These are phyloP conservation scores for Nasonia oneida DNA, from an alignment of 2,888 invertebrate species.

Conservation along the genomic window DNA sequence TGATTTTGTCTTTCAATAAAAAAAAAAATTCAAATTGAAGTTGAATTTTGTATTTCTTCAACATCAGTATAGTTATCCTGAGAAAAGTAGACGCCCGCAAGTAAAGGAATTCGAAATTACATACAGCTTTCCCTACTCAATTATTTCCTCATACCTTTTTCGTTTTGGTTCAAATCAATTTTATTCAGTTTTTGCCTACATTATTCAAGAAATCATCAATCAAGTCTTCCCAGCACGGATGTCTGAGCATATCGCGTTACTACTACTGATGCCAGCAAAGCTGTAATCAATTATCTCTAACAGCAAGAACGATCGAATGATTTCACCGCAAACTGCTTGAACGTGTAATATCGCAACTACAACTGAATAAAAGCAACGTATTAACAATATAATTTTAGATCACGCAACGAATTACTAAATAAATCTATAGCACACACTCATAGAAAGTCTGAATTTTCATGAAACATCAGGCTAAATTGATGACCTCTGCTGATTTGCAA, in stretches of 20 bases:
- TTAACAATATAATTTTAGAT: no score
- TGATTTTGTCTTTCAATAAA: conserved; percentile 57
- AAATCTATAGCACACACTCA: neutral
- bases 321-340: no score
- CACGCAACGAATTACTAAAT: no score
- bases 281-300: neutral
- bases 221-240: neutral
- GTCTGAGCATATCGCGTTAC: conserved; percentile 9
- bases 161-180: no score
- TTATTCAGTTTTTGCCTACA: no score
- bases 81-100: no score
- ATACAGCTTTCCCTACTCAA: no score
- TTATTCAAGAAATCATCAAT: neutral
- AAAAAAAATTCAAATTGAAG: conserved; percentile 2
- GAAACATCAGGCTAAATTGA: neutral
- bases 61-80: neutral
- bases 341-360: no score
- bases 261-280: neutral
- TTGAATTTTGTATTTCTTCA: neutral
- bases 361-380: no score
- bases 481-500: neutral
- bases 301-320: no score
- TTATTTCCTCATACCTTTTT: no score
- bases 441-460: neutral
- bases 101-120: no score